Percentiles rank a stretch among this genome's conserved stretches.
These are phyloP conservation scores for Galeopterus variegatus DNA, from an alignment of 2,113 vertebrate genomes.

Conservation along the genomic window DNA sequence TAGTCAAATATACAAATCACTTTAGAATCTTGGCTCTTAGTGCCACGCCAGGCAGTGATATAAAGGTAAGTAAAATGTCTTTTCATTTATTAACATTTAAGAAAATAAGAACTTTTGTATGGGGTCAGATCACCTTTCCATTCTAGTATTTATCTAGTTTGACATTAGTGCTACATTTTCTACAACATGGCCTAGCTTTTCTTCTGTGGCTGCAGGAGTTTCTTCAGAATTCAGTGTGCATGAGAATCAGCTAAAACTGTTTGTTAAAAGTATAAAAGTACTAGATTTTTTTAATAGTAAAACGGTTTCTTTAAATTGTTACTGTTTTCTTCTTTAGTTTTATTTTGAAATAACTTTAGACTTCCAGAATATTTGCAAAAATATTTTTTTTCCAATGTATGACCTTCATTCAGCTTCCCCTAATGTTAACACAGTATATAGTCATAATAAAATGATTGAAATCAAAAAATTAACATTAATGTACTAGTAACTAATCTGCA, in stretches of 20 bases:
- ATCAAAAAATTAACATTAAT: background rate
- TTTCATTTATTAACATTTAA: slow-evolving; percentile 35
- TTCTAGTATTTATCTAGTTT: slow-evolving; percentile 10
- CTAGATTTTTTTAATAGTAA: background rate
- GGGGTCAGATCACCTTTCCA: background rate
- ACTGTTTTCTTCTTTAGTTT: slow-evolving; percentile 29
- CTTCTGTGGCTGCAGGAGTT: background rate
- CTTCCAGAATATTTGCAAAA: slow-evolving; percentile 21
- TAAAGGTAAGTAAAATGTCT: slow-evolving; percentile 90
- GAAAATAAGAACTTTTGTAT: slow-evolving; percentile 32
- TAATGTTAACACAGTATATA: background rate
- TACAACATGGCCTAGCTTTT: background rate
- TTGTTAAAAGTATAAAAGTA: slow-evolving; percentile 51
- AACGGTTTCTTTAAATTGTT: slow-evolving; percentile 1
- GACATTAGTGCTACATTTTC: background rate
- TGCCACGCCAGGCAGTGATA: slow-evolving; percentile 96
- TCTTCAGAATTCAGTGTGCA: background rate
- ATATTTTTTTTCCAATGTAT: background rate
- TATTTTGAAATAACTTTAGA: slow-evolving; percentile 55
- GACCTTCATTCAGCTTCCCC: background rate
- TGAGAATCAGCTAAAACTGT: slow-evolving; percentile 17
- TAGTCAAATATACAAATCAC: slow-evolving; percentile 92
- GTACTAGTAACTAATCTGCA: background rate
- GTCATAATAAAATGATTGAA: background rate
- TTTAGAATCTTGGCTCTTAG: slow-evolving; percentile 97